These are phyloP conservation scores for Anoncus sp. DNA, from an alignment of 2,888 invertebrate species.

Conservation along the genomic window DNA sequence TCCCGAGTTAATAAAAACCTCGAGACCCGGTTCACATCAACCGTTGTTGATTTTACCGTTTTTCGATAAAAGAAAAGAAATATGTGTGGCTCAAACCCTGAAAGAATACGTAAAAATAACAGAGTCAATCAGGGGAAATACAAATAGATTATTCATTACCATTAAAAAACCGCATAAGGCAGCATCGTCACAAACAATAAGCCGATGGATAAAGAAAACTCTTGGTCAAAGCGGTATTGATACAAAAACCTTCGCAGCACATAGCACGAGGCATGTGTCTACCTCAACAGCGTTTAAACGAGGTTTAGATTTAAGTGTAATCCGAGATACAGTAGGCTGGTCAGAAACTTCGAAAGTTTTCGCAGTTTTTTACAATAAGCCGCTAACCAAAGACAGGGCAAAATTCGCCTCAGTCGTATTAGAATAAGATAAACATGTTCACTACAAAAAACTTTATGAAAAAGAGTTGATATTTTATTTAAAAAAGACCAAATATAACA, in stretches of 20 bases:
- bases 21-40: constrained; percentile 15
- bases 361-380: constrained; percentile 35
- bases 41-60: constrained; percentile 38
- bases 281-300: constrained; percentile 37
- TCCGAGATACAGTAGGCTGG: constrained; percentile 41
- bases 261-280: constrained; percentile 36
- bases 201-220: constrained; percentile 34
- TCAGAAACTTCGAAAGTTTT: constrained; percentile 12
- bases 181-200: constrained; percentile 37
- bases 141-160: neutral
- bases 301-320: constrained; percentile 29
- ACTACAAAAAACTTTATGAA: neutral
- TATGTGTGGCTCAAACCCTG: constrained; percentile 31
- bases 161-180: constrained; percentile 34
- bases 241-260: constrained; percentile 18
- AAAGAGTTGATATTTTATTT: neutral
- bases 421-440: constrained; percentile 17
- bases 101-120: constrained; percentile 34
- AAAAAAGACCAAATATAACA: constrained; percentile 13
- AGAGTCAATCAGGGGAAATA: constrained; percentile 13
- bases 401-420: constrained; percentile 23
- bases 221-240: constrained; percentile 31
- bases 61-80: constrained; percentile 30
- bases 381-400: constrained; percentile 3
- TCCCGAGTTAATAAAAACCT: constrained; percentile 47